These are phyloP conservation scores for Syngnathus floridae DNA, from an alignment of 2,113 vertebrate species.

Conservation along the genomic window DNA sequence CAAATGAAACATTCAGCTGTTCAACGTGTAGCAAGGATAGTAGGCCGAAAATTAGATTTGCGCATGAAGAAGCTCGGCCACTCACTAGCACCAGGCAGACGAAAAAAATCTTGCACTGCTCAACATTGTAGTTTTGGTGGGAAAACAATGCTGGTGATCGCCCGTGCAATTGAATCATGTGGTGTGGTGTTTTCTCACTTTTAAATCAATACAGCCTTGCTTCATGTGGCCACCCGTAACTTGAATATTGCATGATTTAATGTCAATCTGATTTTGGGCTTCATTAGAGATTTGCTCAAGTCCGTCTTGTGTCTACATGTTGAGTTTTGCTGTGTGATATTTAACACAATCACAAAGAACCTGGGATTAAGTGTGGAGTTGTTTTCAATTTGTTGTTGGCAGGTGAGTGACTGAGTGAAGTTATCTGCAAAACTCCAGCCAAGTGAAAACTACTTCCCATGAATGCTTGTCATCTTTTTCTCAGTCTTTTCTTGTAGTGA, in stretches of 20 bases:
- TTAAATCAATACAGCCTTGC: not conserved
- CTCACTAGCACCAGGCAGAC: not conserved
- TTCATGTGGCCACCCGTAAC: not conserved
- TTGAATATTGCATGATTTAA: not conserved
- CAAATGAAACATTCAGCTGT: slow-evolving; percentile 4
- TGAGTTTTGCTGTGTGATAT: slow-evolving; percentile 22
- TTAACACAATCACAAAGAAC: not conserved
- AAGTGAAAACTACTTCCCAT: slow-evolving; percentile 21
- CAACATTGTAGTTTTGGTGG: not conserved
- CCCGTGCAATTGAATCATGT: not conserved
- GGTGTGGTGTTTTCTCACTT: not conserved
- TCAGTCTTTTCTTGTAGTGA: not conserved
- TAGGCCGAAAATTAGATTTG: not conserved
- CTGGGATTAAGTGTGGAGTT: slow-evolving; percentile 65
- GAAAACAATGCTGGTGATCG: not conserved
- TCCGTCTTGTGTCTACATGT: not conserved
- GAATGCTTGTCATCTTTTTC: slow-evolving; percentile 14
- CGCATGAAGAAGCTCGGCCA: not conserved
- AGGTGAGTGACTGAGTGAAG: slow-evolving; percentile 58
- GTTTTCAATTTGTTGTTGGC: slow-evolving; percentile 71
- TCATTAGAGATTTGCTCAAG: not conserved
- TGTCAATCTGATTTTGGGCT: not conserved
- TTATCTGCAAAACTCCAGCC: slow-evolving; percentile 18
- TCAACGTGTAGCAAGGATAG: not conserved
- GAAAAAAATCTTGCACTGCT: not conserved